Evolutionary conservation across 2,888 invertebrate species (phyloP), one percentile per base, ranked within the genome.

Genomic region (Kuschelorhynchus macadamiae): DNA sequence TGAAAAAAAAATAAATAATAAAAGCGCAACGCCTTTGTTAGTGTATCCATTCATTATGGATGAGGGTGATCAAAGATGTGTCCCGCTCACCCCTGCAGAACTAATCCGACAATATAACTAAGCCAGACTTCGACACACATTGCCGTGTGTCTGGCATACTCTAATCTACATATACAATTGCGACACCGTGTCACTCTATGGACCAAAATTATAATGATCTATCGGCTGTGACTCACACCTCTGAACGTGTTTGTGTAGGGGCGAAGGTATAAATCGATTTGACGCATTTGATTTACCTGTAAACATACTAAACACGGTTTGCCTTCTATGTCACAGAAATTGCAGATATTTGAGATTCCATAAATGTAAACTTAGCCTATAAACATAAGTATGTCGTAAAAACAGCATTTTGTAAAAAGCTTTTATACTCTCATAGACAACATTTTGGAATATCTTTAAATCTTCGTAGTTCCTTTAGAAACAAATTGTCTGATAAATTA

Each of bases 21-120:
- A 46, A 55, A 41, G 55, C 12, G 39, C 55, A 25, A 39, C 55
- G 55, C 39, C 55, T 55, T 55, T 55, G 33, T 46, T 17, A 46
- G 8, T n/a, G 20, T 8, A 17, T 25, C 12, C 42, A 55, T 41
- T 55, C 7, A 49, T 49, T 55, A 49, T 33, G 21, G 8, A 62
- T 57, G 44, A 62, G 71, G 67, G 65, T 61, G 65, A 21, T 33
- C 49, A 53, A 64, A 68, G 63, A 56, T 72, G 61, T 71, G 76
- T 71, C 73, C 64, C 71, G 73, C 70, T 76, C 79, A 79, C 79
- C 80, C 80, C 78, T 76, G 77, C 77, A 76, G 78, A 80, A 80
- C 80, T 80, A 80, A 80, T 80, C 79, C 77, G 25, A 57, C 71
- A 76, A 74, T 78, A 78, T 78, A 78, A 79, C 78, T 75, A 79